These are phyloP conservation scores for Serranus cabrilla DNA, from an alignment of 2,797 vertebrate genomes.

Conservation along the genomic window DNA sequence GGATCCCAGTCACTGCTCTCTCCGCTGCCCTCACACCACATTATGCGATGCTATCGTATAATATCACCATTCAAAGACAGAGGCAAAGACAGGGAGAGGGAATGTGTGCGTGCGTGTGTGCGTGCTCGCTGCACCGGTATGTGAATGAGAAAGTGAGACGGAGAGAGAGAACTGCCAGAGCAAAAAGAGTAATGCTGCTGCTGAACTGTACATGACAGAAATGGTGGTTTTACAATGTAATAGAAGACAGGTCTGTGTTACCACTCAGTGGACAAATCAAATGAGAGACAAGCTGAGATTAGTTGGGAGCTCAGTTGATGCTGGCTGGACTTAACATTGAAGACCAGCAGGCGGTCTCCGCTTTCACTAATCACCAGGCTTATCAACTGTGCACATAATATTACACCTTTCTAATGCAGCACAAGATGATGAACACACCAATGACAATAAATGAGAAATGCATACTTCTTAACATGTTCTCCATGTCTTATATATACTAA, in stretches of 20 bases:
- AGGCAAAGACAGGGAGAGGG: constrained; percentile 22
- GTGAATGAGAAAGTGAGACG: constrained; percentile 56
- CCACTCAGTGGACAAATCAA: constrained; percentile 60
- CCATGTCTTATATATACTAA: not conserved
- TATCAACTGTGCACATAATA: constrained; percentile 26
- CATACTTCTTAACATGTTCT: not conserved
- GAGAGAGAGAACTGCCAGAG: constrained; percentile 41
- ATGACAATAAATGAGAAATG: not conserved
- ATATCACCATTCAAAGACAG: constrained; percentile 64
- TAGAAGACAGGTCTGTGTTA: constrained; percentile 42
- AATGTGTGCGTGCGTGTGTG: constrained; percentile 26
- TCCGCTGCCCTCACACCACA: constrained; percentile 71
- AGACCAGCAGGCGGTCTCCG: constrained; percentile 66
- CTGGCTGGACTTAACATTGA: constrained; percentile 51
- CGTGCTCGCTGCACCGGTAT: constrained; percentile 36
- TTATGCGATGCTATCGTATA: constrained; percentile 63
- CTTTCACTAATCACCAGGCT: constrained; percentile 56
- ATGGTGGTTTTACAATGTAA: constrained; percentile 43
- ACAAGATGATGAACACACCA: not conserved
- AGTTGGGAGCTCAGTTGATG: constrained; percentile 47
- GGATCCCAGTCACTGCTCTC: constrained; percentile 68
- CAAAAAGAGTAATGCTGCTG: constrained; percentile 47
- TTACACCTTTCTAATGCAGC: constrained; percentile 5
- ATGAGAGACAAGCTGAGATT: constrained; percentile 68
- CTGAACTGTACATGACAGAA: constrained; percentile 52